phyloP scores from a whole-genome alignment of 2,888 invertebrate species.

The Amphipoea oculea region DNA sequence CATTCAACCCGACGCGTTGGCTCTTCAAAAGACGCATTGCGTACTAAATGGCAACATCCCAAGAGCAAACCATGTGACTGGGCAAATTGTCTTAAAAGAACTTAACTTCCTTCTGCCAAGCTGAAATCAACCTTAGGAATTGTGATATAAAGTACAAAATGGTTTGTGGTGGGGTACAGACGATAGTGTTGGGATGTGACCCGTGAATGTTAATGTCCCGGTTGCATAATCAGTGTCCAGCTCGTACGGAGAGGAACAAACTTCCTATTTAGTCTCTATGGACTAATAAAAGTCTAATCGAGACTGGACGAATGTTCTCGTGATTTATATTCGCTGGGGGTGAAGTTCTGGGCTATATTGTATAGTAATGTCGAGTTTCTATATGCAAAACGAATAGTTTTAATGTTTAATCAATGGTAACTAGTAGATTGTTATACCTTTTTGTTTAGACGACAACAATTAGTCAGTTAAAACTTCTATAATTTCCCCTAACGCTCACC shows the following conservation, averaged over 20 bases:
- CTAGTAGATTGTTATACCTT: not conserved
- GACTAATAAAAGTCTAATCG: slow-evolving; percentile 49
- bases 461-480: not conserved
- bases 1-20: slow-evolving; percentile 47
- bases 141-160: not conserved
- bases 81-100: slow-evolving; percentile 54
- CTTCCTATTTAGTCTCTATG: slow-evolving; percentile 43
- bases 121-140: not conserved
- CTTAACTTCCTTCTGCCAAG: not conserved
- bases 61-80: slow-evolving; percentile 44
- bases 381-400: not conserved
- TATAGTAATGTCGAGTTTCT: not conserved
- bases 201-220: slow-evolving; percentile 40
- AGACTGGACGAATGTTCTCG: slow-evolving; percentile 24
- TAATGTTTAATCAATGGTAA: not conserved
- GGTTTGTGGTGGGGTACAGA: not conserved
- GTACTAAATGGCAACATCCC: slow-evolving; percentile 58
- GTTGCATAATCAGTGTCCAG: slow-evolving; percentile 50
- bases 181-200: slow-evolving; percentile 38
- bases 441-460: not conserved
- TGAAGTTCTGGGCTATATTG: slow-evolving; percentile 12
- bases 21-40: slow-evolving; percentile 59
- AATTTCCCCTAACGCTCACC: not conserved
- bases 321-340: slow-evolving; percentile 39
- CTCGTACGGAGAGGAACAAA: slow-evolving; percentile 33